Evolutionary conservation across 2,113 vertebrate genomes (phyloP).

Genomic region (Microtus oregoni): DNA sequence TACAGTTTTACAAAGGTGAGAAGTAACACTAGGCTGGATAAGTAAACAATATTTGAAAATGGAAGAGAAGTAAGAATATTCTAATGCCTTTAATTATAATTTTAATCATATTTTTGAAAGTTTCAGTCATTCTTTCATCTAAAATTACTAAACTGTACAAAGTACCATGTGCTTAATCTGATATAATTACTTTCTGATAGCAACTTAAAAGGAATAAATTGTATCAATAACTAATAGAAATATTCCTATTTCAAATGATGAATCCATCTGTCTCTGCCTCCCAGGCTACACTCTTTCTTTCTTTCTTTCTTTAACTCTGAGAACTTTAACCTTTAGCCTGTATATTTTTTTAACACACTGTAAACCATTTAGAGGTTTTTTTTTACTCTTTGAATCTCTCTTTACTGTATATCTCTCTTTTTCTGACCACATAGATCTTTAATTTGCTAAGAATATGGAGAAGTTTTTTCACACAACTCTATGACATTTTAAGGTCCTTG

Average conservation of each 20-base stretch:
- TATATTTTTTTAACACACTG: no score
- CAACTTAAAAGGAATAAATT: conserved; percentile 35
- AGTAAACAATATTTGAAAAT: conserved; percentile 26
- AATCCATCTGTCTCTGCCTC: neutral
- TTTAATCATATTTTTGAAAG: neutral
- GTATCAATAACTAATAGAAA: conserved; percentile 34
- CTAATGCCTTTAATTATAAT: conserved; percentile 18
- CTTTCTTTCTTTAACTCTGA: no score
- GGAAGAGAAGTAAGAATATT: neutral
- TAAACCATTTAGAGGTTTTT: no score
- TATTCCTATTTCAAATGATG: conserved; percentile 26
- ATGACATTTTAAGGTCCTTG: no score
- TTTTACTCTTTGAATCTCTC: no score
- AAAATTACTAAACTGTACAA: conserved; percentile 24
- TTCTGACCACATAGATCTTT: no score
- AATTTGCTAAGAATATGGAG: no score
- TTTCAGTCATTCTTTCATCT: conserved; percentile 9
- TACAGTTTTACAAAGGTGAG: conserved; percentile 14
- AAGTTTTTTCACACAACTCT: no score
- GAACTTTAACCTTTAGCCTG: no score
- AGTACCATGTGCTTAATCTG: conserved; percentile 7
- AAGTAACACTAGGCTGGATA: conserved; percentile 19
- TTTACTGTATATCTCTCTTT: no score
- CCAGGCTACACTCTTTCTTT: no score
- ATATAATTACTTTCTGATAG: neutral